These are phyloP conservation scores for Cheirogaleus medius DNA, from an alignment of 2,113 vertebrate genomes.

Conservation along the genomic window DNA sequence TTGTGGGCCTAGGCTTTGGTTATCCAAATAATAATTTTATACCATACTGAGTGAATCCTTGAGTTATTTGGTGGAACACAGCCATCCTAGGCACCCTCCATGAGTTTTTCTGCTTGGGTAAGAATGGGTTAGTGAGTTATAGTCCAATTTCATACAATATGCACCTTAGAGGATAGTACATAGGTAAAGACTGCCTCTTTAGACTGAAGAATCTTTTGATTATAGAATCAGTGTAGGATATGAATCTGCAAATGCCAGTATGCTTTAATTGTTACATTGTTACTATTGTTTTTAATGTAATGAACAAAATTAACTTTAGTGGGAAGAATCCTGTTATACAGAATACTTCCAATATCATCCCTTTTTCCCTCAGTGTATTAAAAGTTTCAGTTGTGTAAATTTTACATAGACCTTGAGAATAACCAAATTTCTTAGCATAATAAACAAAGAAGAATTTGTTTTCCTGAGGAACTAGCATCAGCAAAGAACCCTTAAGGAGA, in stretches of 20 bases:
- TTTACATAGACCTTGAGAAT: background rate
- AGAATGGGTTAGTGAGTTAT: background rate
- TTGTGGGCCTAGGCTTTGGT: background rate
- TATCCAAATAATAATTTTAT: background rate
- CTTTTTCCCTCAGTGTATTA: background rate
- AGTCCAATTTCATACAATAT: background rate
- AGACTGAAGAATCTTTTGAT: background rate
- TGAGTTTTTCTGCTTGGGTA: background rate
- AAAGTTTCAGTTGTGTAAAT: background rate
- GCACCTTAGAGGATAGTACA: background rate
- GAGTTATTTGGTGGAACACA: background rate
- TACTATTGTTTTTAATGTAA: background rate
- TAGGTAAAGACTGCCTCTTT: background rate
- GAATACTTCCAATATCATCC: background rate
- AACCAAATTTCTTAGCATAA: background rate
- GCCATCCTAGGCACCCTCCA: background rate
- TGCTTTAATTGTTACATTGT: background rate
- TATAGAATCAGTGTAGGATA: background rate
- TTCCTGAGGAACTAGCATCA: background rate
- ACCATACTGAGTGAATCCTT: background rate
- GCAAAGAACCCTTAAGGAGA: background rate
- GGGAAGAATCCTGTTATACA: background rate
- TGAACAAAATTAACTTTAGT: background rate
- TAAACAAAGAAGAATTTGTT: background rate
- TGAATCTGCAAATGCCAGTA: background rate